Conservation (phyloP, 2,888 invertebrate genomes). For the Enoplolaimus lenunculus region DNA sequence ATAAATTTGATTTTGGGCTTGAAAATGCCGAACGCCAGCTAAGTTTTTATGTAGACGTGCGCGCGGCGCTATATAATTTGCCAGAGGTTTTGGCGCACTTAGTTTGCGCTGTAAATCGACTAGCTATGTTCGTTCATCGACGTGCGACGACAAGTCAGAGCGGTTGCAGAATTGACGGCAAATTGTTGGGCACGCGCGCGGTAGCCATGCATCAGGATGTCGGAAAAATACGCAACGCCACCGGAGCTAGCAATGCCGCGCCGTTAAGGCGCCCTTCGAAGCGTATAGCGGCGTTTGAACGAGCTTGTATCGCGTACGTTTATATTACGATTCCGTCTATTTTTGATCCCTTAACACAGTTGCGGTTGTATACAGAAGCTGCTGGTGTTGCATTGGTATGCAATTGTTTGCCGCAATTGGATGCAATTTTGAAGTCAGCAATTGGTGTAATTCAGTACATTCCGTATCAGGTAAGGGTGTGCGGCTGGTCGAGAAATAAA, state of each 20-base stretch:
- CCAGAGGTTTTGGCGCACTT: slow-evolving; percentile 70
- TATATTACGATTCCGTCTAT: slow-evolving; percentile 94
- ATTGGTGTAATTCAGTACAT: slow-evolving; percentile 64
- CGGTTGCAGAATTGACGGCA: too few relatives aligned
- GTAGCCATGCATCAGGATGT: too few relatives aligned
- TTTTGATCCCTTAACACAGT: slow-evolving; percentile 55
- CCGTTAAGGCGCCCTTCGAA: slow-evolving; percentile 57
- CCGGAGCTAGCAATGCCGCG: too few relatives aligned
- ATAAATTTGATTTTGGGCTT: slow-evolving; percentile 59
- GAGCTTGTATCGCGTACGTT: slow-evolving; percentile 85
- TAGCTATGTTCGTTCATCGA: slow-evolving; percentile 35
- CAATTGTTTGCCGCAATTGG: slow-evolving; percentile 53
- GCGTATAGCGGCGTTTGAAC: slow-evolving; percentile 68
- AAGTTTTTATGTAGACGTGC: slow-evolving; percentile 78
- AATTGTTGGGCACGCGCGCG: slow-evolving; percentile 29
- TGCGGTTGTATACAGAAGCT: slow-evolving; percentile 69
- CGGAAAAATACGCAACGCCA: too few relatives aligned
- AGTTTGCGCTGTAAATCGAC: slow-evolving; percentile 34
- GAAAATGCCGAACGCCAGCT: slow-evolving; percentile 74
- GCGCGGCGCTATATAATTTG: slow-evolving; percentile 74
- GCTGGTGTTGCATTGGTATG: slow-evolving; percentile 42
- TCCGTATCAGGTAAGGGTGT: slow-evolving; percentile 50
- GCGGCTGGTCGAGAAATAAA: too few relatives aligned
- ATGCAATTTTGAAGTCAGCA: slow-evolving; percentile 80
- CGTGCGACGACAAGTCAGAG: slow-evolving; percentile 43